Conservation (phyloP, 2,888 invertebrate genomes). For the Atherix ibis region DNA sequence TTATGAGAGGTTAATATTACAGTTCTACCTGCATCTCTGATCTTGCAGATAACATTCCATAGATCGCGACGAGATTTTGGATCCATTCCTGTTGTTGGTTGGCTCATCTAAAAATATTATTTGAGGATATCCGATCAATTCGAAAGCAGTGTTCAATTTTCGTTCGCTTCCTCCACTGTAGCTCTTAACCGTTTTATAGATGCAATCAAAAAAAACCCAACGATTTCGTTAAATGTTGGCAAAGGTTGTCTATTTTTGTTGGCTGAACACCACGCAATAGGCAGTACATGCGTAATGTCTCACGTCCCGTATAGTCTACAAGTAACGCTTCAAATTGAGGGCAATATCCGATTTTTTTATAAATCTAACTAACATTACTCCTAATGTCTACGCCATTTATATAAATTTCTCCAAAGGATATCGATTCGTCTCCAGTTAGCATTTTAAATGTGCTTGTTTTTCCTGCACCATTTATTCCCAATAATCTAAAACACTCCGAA, state of each 20-base stretch:
- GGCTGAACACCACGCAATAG: conserved; percentile 38
- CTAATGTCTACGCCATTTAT: conserved; percentile 37
- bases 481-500: conserved; percentile 55
- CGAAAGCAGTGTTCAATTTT: conserved; percentile 53
- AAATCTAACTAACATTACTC: conserved; percentile 35
- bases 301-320: conserved; percentile 45
- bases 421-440: conserved; percentile 58
- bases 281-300: conserved; percentile 44
- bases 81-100: conserved; percentile 36
- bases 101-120: conserved; percentile 51
- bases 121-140: conserved; percentile 47
- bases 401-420: conserved; percentile 51
- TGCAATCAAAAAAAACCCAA: conserved; percentile 41
- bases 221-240: conserved; percentile 34
- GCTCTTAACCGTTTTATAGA: conserved; percentile 39
- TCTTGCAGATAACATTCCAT: conserved; percentile 55
- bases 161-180: conserved; percentile 54
- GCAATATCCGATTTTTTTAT: conserved; percentile 39
- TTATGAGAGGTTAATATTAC: conserved; percentile 67
- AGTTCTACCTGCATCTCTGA: conserved; percentile 51
- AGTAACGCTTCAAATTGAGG: conserved; percentile 54
- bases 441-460: conserved; percentile 72
- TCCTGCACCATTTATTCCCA: conserved; percentile 66
- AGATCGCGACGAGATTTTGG: conserved; percentile 63
- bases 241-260: conserved; percentile 18